Evolutionary conservation across 2,113 vertebrate species (phyloP).

Genomic region (Sitta europaea): DNA sequence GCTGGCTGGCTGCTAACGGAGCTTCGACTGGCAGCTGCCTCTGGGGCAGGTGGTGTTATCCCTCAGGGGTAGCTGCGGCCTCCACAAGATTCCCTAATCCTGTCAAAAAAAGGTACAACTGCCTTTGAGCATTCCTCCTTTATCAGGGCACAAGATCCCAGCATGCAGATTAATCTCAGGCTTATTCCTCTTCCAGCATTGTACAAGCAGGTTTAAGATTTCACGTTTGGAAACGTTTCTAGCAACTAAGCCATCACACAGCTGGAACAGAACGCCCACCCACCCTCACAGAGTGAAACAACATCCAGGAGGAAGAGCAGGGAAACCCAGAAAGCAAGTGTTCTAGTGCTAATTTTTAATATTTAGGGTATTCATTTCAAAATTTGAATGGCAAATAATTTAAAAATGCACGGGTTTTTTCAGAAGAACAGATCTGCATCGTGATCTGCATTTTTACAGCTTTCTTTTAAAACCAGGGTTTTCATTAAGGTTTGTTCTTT

Average conservation of each 20-base stretch:
- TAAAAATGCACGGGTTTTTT: background rate
- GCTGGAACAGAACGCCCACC: background rate
- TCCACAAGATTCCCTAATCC: constrained; percentile 75
- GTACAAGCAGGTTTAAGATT: background rate
- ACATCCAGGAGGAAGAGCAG: background rate
- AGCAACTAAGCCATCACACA: background rate
- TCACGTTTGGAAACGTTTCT: background rate
- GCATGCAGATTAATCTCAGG: background rate
- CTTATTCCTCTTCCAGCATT: background rate
- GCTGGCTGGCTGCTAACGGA: constrained; percentile 40
- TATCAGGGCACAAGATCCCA: background rate
- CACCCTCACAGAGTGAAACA: background rate
- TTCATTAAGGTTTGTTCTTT: background rate
- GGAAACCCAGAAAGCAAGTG: background rate
- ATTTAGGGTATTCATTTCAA: background rate
- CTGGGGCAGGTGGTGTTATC: constrained; percentile 1
- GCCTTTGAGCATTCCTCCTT: background rate
- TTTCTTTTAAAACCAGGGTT: background rate
- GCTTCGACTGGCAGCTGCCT: constrained; percentile 35
- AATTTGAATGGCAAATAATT: background rate
- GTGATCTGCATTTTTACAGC: background rate
- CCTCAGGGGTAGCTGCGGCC: constrained; percentile 70
- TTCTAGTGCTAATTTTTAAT: background rate
- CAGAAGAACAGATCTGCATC: background rate
- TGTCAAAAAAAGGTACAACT: constrained; percentile 64